phyloP scores from a whole-genome alignment of 1,140 invertebrate species.

The Orchestia grillus region DNA sequence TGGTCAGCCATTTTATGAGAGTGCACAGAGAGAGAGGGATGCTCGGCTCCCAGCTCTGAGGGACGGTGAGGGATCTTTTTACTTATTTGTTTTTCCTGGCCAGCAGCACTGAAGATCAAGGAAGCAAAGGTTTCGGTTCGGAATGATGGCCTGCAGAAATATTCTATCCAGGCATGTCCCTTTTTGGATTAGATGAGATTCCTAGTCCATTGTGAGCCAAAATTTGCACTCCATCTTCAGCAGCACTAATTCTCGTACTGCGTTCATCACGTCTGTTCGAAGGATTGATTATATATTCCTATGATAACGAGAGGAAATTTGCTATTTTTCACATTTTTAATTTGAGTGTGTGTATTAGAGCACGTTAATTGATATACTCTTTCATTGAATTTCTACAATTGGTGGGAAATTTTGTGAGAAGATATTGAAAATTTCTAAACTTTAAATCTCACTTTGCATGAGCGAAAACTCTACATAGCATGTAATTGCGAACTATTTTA shows the following conservation, averaged over 20 bases:
- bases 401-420: neutral
- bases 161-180: neutral
- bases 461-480: no score
- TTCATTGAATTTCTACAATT: neutral
- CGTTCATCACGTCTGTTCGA: neutral
- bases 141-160: neutral
- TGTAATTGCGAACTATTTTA: no score
- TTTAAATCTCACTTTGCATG: no score
- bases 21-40: neutral
- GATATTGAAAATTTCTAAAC: no score
- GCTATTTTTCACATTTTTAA: neutral
- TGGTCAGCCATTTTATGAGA: constrained; percentile 46
- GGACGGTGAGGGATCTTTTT: neutral
- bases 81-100: neutral
- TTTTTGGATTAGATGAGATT: constrained; percentile 2
- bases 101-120: neutral
- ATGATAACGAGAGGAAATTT: no score
- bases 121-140: neutral
- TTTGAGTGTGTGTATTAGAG: neutral
- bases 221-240: neutral
- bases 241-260: neutral
- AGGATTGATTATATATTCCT: neutral
- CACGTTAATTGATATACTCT: neutral
- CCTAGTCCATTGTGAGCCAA: neutral
- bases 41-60: neutral